These are phyloP conservation scores for Drosophila insularis DNA, from an alignment of 1,140 invertebrate genomes.

Conservation along the genomic window DNA sequence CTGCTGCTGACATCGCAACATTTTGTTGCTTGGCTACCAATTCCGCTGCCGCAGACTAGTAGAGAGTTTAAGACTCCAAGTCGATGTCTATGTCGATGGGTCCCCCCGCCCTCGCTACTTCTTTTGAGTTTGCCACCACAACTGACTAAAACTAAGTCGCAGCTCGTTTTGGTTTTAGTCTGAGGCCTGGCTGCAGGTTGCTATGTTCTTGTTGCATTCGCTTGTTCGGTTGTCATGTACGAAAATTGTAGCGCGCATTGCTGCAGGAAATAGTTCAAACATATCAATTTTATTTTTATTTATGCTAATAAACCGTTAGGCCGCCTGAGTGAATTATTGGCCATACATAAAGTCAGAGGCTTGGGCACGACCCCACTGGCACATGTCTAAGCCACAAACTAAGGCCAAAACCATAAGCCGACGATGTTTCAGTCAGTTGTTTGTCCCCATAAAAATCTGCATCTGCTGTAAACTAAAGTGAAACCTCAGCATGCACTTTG, in stretches of 20 bases:
- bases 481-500: slow-evolving; percentile 67
- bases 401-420: slow-evolving; percentile 2
- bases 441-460: not conserved
- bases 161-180: slow-evolving; percentile 47
- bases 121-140: not conserved
- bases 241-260: slow-evolving; percentile 80
- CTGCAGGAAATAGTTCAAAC: slow-evolving; percentile 81
- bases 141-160: slow-evolving; percentile 48
- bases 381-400: slow-evolving; percentile 37
- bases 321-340: slow-evolving; percentile 73
- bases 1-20: slow-evolving; percentile 73
- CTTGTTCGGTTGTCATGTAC: slow-evolving; percentile 75
- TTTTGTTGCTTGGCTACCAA: slow-evolving; percentile 76
- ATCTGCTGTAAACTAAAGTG: slow-evolving; percentile 32
- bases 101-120: not conserved
- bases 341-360: slow-evolving; percentile 50
- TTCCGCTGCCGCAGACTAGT: slow-evolving; percentile 60
- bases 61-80: slow-evolving; percentile 9
- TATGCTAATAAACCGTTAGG: slow-evolving; percentile 79
- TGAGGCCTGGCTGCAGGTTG: slow-evolving; percentile 67
- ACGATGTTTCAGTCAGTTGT: not conserved
- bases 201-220: slow-evolving; percentile 63
- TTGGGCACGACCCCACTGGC: slow-evolving; percentile 59
- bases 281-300: slow-evolving; percentile 81
- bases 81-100: slow-evolving; percentile 32